Base-by-base conservation (phyloP, 2,888 invertebrate species). In the Tiliacea citrago region DNA sequence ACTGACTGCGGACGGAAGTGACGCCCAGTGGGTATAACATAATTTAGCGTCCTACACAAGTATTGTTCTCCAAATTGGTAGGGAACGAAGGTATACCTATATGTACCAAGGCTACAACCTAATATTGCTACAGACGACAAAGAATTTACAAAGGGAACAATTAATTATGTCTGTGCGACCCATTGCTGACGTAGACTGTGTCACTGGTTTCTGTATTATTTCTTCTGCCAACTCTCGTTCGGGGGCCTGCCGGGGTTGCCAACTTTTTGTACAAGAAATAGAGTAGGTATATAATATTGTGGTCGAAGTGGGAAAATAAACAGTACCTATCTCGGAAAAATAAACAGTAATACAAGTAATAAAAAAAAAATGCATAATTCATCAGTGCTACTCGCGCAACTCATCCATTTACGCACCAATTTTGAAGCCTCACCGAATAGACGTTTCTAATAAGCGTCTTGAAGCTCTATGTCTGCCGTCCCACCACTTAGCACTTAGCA, bases 31-130 rank as follows among this genome's bases (percentile, higher is more conserved):
- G 16, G 47, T 73, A 53, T 63, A 66, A 73, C 39, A 79, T 79
- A 77, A 79, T 84, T 79, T 67, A 73, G 73, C 80, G 57, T 82
- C 83, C 82, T 80, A 86, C 83, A 63, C 75, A 13, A 69, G 70
- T 74, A 87, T 87, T 88, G 87, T 88, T 77, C 86, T 84, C 75
- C 72, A 81, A 75, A 84, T 83, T 53, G 57, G 73, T 67, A 84
- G 47, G 78, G 80, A 62, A 49, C 58, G 29, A 62, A 69, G 75
- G 65, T 63, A 29, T 29, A 58, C 68, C 7, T 53, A 51, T 45
- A 53, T 35, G 47, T 65, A 75, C 61, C 63, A 65, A 77, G 71
- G 66, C 70, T 68, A 57, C 39, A 53, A 35, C 68, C 55, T 62
- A 58, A 69, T 79, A 39, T 58, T 68, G 63, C 51, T 18, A 57